Evolutionary conservation across 2,797 vertebrate species (phyloP).

Genomic region (Microctenopoma stevenorrisi): DNA sequence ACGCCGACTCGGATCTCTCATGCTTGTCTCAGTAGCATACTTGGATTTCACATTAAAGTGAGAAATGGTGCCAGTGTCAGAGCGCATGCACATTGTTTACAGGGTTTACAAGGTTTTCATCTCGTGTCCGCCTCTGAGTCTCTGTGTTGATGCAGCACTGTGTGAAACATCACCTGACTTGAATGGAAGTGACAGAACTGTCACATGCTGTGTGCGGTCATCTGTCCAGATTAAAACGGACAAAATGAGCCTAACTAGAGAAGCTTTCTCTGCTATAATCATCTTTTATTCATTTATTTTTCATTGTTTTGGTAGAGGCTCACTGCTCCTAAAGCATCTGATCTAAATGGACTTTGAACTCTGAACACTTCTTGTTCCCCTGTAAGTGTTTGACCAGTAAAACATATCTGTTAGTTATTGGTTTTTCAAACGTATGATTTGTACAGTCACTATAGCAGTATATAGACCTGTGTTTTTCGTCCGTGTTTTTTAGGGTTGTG

Average conservation of each 20-base stretch:
- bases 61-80: conserved; percentile 26
- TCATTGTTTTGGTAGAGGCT: too few relatives aligned
- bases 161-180: neutral
- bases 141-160: neutral
- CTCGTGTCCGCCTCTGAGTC: neutral
- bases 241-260: neutral
- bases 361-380: too few relatives aligned
- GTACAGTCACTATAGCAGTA: neutral
- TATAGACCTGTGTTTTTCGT: conserved; percentile 5
- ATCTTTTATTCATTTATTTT: too few relatives aligned
- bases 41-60: conserved; percentile 59
- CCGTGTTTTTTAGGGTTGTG: conserved; percentile 86
- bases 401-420: neutral
- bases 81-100: neutral
- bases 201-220: too few relatives aligned
- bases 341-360: too few relatives aligned
- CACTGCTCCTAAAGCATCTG: too few relatives aligned
- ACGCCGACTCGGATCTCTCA: neutral
- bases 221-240: too few relatives aligned
- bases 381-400: too few relatives aligned
- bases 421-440: too few relatives aligned
- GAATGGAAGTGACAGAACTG: too few relatives aligned
- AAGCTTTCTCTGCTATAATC: neutral
- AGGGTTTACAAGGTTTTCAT: conserved; percentile 5
- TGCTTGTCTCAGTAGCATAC: neutral